phyloP scores from a whole-genome alignment of 2,888 invertebrate genomes.

The Gandaritis pyraliata region DNA sequence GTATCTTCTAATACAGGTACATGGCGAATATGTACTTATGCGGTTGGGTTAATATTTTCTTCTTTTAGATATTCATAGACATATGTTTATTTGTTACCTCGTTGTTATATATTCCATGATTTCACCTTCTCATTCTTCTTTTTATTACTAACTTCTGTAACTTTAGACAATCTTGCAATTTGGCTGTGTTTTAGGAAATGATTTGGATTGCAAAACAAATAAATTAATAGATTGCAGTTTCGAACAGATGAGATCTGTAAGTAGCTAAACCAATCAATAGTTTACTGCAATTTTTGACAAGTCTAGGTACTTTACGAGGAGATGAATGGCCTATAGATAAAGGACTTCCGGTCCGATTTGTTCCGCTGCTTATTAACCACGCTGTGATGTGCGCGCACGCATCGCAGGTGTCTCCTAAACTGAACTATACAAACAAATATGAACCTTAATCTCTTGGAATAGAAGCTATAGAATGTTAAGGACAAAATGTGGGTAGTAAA shows the following conservation, averaged over 20 bases:
- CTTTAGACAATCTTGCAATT: too few relatives aligned
- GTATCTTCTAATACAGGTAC: constrained; percentile 25
- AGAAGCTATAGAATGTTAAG: constrained; percentile 5
- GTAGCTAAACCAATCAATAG: constrained; percentile 13
- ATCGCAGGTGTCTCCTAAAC: constrained; percentile 25
- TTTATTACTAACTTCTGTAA: too few relatives aligned
- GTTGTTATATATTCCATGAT: too few relatives aligned
- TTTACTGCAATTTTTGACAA: constrained; percentile 36
- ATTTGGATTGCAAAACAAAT: too few relatives aligned
- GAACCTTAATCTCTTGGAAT: not conserved
- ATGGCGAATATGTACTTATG: constrained; percentile 37
- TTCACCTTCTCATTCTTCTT: too few relatives aligned
- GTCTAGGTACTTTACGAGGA: constrained; percentile 41
- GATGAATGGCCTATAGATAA: constrained; percentile 75
- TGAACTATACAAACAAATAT: constrained; percentile 1
- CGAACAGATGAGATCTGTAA: not conserved
- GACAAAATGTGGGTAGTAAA: not conserved
- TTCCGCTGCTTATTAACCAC: constrained; percentile 60
- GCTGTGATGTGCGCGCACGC: constrained; percentile 41
- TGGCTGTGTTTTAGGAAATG: too few relatives aligned
- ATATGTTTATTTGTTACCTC: too few relatives aligned
- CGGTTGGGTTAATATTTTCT: too few relatives aligned
- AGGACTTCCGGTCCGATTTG: constrained; percentile 74
- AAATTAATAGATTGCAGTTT: too few relatives aligned
- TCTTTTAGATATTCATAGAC: too few relatives aligned